Percentiles rank a stretch among this genome's conserved stretches.
These are phyloP conservation scores for Eriosoma lanigerum DNA, from an alignment of 1,140 invertebrate species.

Conservation along the genomic window DNA sequence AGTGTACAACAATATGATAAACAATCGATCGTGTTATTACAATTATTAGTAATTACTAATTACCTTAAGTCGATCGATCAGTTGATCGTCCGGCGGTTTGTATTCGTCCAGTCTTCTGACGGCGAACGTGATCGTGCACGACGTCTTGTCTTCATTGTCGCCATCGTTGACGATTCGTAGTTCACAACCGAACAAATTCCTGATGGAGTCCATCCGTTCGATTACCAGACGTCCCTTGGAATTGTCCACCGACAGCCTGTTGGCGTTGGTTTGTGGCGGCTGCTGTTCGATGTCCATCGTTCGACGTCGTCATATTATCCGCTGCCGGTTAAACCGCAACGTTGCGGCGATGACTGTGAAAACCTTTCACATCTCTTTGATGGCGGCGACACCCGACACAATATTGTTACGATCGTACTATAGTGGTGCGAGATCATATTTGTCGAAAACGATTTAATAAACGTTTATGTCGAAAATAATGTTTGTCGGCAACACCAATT, in stretches of 20 bases:
- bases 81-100: background rate
- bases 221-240: slow-evolving; percentile 36
- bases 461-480: no score
- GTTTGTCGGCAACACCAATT: no score
- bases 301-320: background rate
- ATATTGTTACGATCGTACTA: no score
- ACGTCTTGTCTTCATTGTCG: background rate
- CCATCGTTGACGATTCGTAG: background rate
- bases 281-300: background rate
- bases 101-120: slow-evolving; percentile 29
- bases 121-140: background rate
- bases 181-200: slow-evolving; percentile 40
- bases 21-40: no score
- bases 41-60: no score
- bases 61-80: slow-evolving; percentile 37
- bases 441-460: no score
- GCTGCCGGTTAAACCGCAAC: background rate
- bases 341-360: no score
- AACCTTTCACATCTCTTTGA: background rate
- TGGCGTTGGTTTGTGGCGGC: background rate
- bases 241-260: slow-evolving; percentile 20
- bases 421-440: no score
- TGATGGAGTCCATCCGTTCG: slow-evolving; percentile 36
- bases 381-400: background rate
- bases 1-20: no score